Base-by-base conservation (phyloP, 2,888 invertebrate species). In the Macrophya annulata region DNA sequence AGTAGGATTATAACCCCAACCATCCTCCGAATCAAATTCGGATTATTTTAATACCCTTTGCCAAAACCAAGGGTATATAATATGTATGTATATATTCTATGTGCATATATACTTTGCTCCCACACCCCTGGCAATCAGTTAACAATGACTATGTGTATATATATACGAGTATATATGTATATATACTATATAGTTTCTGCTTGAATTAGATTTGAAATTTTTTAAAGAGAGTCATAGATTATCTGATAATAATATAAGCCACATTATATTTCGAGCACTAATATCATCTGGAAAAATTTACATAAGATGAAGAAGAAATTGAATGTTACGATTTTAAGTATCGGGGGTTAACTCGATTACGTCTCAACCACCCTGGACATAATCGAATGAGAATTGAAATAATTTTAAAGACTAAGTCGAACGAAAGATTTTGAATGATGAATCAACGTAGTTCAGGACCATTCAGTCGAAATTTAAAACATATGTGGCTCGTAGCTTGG, bases 31-130 rank as follows among this genome's bases (percentile, higher is more conserved):
- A 89, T 88, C 87, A 87, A 86, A 89, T 88, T 89, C 86, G 85
- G 88, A 88, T 90, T 89, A 89, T 89, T 89, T 88, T 87, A 88
- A 89, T 90, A 84, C 89, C 86, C 71, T 25, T 48, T 48, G 68
- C 37, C 48, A 79, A 77, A 85, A 65, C 81, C 4, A 21, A 81
- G 81, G 81, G 81, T 81, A 43, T 62, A 43, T 62, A 21, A 62
- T 43, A 62, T 43, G 21, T 45, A 62, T 43, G 59, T 21, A 62
- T 21, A 62, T 81, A 43, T 81, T 81, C 62, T 9, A 25, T 45
- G 81, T 62, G n/a, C n/a, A n/a, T n/a, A 81, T 15, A 43, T 62
- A 21, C n/a, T 59, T 43, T 45, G 15, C 43, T 15, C 72, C 72
- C 45, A 74, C 21, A 43, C 74, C 15, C 43, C n/a, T 25, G 17